Evolutionary conservation across 2,113 vertebrate genomes (phyloP).

Genomic region (Dipodomys stephensi): DNA sequence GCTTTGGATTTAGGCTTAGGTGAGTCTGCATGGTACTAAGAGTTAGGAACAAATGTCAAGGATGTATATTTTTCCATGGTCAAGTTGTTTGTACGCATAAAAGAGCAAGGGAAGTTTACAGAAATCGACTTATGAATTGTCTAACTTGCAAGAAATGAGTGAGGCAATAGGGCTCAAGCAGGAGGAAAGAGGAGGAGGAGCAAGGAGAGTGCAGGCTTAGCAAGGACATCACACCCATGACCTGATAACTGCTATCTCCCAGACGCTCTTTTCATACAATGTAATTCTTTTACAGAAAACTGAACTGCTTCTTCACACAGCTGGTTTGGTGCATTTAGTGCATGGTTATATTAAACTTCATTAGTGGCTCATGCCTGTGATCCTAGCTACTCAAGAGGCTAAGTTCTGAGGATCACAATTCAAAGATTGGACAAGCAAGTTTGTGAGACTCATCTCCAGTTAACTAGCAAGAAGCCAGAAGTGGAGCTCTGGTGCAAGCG

Average conservation of each 20-base stretch:
- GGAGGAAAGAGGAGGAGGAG: background rate
- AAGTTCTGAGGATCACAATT: no score
- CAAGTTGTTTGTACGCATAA: background rate
- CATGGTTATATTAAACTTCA: background rate
- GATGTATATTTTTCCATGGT: slow-evolving; percentile 3
- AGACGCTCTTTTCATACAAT: background rate
- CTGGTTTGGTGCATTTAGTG: background rate
- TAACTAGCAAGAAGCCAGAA: no score
- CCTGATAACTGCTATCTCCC: no score
- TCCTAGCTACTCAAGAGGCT: no score
- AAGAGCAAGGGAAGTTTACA: slow-evolving; percentile 6
- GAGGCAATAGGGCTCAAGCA: background rate
- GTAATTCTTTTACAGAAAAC: background rate
- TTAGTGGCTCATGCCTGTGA: no score
- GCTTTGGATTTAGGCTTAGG: background rate
- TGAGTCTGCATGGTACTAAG: background rate
- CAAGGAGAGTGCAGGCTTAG: background rate
- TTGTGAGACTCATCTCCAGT: no score
- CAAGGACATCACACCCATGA: no score
- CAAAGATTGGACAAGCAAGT: no score
- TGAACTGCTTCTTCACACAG: background rate
- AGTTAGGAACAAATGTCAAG: background rate
- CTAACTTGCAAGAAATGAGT: background rate
- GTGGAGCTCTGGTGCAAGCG: no score
- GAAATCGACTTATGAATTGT: background rate